phyloP scores from a whole-genome alignment of 2,797 vertebrate species.

The Amblyopsis hoosieri region DNA sequence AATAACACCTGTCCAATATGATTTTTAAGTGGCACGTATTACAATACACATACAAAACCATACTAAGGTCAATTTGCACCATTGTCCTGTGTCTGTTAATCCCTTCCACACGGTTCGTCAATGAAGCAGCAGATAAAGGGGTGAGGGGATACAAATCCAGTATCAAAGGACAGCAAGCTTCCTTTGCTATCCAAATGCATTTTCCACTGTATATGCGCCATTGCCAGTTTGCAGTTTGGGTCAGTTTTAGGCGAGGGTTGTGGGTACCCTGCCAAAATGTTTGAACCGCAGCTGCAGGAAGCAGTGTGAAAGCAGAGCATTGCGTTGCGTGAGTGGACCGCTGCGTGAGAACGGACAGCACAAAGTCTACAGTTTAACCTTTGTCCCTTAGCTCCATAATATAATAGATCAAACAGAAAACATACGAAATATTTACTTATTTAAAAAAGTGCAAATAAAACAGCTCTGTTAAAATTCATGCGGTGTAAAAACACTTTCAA shows the following conservation, averaged over 20 bases:
- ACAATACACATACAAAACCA: too few species aligned
- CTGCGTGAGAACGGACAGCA: conserved; percentile 21
- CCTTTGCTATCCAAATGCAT: conserved; percentile 50
- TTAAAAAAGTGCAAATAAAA: too few species aligned
- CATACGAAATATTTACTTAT: too few species aligned
- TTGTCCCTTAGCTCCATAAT: too few species aligned
- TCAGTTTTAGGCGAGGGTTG: background rate
- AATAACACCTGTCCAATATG: too few species aligned
- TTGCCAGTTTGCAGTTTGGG: conserved; percentile 42
- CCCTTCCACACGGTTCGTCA: conserved; percentile 68
- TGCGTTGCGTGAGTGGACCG: conserved; percentile 25
- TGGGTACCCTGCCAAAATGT: conserved; percentile 41
- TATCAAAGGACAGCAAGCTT: conserved; percentile 60
- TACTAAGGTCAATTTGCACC: too few species aligned
- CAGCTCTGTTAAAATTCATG: too few species aligned
- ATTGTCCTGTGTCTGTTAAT: conserved; percentile 39
- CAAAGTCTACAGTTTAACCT: background rate
- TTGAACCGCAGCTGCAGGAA: conserved; percentile 60
- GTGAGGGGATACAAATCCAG: conserved; percentile 51
- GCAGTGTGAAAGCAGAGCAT: conserved; percentile 18
- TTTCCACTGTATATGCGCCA: conserved; percentile 35
- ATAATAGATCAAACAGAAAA: too few species aligned
- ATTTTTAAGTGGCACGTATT: conserved; percentile 27
- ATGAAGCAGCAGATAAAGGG: conserved; percentile 58
- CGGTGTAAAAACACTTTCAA: too few species aligned